Evolutionary conservation across 2,888 invertebrate genomes (phyloP).

Genomic region (Galerucella nymphaeae): DNA sequence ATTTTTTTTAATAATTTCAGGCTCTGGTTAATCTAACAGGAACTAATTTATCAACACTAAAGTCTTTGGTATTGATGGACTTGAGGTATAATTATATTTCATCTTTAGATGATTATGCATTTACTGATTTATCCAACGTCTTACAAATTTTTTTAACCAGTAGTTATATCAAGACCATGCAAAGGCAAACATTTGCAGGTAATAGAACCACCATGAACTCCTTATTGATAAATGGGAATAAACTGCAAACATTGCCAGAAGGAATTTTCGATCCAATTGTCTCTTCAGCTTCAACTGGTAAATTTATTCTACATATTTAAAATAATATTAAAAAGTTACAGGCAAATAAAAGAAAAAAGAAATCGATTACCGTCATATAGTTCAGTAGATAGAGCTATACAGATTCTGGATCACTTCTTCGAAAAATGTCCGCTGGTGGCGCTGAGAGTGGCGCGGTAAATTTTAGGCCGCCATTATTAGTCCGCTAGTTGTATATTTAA

Average conservation of each 20-base stretch:
- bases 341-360: too few relatives aligned
- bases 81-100: conserved; percentile 29
- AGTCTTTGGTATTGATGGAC: conserved; percentile 10
- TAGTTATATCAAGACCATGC: conserved; percentile 15
- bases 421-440: too few relatives aligned
- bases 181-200: conserved; percentile 23
- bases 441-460: too few relatives aligned
- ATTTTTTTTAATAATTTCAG: neutral
- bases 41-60: neutral
- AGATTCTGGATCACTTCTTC: too few relatives aligned
- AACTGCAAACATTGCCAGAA: conserved; percentile 22
- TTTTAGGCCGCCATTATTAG: too few relatives aligned
- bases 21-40: neutral
- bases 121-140: conserved; percentile 16
- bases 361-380: too few relatives aligned
- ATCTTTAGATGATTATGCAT: conserved; percentile 12
- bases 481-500: too few relatives aligned
- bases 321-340: too few relatives aligned
- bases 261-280: conserved; percentile 19
- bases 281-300: neutral
- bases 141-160: conserved; percentile 17
- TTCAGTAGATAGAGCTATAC: too few relatives aligned
- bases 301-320: neutral
- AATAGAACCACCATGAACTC: conserved; percentile 11
- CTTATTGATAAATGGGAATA: conserved; percentile 22